Evolutionary conservation across 2,888 invertebrate species (phyloP).

Genomic region (Ormyrus rosae): DNA sequence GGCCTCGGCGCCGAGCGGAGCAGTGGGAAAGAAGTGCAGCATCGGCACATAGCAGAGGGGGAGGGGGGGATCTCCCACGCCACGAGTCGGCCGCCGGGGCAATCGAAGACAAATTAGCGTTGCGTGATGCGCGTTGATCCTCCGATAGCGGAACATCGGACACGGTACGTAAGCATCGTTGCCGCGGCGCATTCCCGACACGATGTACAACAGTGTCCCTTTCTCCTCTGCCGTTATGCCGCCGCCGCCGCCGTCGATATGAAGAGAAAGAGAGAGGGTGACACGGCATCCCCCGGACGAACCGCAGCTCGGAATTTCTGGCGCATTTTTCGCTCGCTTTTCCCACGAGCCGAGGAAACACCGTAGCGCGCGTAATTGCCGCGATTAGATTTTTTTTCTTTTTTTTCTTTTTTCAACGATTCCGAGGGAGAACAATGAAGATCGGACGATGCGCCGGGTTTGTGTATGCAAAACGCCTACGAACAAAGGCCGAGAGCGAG

Average conservation of each 20-base stretch:
- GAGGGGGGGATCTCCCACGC: constrained; percentile 72
- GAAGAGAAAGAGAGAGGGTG: constrained; percentile 42
- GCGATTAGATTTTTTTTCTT: constrained; percentile 25
- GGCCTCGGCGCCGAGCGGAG: neutral
- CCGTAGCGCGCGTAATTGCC: neutral
- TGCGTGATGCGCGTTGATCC: constrained; percentile 76
- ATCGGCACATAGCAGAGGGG: neutral
- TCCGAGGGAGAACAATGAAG: constrained; percentile 25
- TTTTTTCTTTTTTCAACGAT: neutral
- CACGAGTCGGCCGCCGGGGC: constrained; percentile 67
- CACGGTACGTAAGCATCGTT: constrained; percentile 64
- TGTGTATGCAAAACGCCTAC: no score
- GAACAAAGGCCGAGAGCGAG: no score
- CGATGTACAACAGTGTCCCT: constrained; percentile 44
- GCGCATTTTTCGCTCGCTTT: constrained; percentile 22
- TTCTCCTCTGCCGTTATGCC: constrained; percentile 47
- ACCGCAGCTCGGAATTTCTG: neutral
- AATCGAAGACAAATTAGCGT: constrained; percentile 76
- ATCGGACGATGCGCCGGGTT: neutral
- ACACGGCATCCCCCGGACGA: constrained; percentile 40
- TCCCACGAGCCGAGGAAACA: constrained; percentile 22
- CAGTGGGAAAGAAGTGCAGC: constrained; percentile 7
- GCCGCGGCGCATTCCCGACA: constrained; percentile 56
- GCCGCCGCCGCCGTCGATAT: neutral
- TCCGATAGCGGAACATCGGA: constrained; percentile 73